Conservation (phyloP, 2,113 vertebrate genomes). For the Mola mola region DNA sequence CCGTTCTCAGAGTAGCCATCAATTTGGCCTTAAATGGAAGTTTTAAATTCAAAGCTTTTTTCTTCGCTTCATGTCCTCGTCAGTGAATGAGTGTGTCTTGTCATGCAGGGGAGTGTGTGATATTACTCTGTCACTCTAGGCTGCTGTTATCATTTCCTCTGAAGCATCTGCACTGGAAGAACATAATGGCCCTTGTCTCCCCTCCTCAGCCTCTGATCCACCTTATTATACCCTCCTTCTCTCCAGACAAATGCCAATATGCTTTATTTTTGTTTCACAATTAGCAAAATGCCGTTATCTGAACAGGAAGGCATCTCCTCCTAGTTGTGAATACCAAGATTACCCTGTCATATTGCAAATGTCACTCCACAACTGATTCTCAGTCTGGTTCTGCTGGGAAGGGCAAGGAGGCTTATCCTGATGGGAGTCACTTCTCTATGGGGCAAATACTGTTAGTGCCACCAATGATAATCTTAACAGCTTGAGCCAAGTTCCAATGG, state of each 20-base stretch:
- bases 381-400: slow-evolving; percentile 40
- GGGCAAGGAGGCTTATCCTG: slow-evolving; percentile 56
- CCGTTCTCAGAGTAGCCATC: slow-evolving; percentile 49
- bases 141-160: slow-evolving; percentile 73
- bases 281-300: slow-evolving; percentile 72
- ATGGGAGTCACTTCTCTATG: slow-evolving; percentile 40
- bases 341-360: slow-evolving; percentile 52
- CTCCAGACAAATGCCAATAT: slow-evolving; percentile 63
- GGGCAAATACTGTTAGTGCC: slow-evolving; percentile 54
- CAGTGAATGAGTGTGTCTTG: slow-evolving; percentile 37
- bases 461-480: slow-evolving; percentile 60
- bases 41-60: slow-evolving; percentile 52
- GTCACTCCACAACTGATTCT: slow-evolving; percentile 58
- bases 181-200: slow-evolving; percentile 73
- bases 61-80: slow-evolving; percentile 33
- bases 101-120: slow-evolving; percentile 47
- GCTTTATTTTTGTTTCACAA: slow-evolving; percentile 51
- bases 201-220: slow-evolving; percentile 61
- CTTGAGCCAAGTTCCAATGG: slow-evolving; percentile 75
- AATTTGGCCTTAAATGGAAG: slow-evolving; percentile 56
- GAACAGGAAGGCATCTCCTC: slow-evolving; percentile 49
- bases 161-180: slow-evolving; percentile 57
- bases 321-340: slow-evolving; percentile 47
- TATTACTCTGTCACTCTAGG: slow-evolving; percentile 67
- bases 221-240: slow-evolving; percentile 67